phyloP scores from a whole-genome alignment of 1,140 invertebrate genomes.

The Alviniconcha marisindica region DNA sequence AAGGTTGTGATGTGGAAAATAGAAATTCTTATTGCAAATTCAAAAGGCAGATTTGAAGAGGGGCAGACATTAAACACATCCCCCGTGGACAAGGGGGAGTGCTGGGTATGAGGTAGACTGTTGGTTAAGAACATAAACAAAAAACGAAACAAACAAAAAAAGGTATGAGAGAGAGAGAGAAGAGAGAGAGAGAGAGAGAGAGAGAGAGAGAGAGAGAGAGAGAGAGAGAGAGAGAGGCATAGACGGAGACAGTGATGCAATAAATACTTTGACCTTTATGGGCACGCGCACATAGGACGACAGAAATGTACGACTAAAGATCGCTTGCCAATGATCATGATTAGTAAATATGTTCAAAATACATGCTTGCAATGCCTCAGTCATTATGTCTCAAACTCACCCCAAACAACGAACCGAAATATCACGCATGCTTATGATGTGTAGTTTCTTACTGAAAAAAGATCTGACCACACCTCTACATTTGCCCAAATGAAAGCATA shows the following conservation, averaged over 20 bases:
- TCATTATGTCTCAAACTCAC: no score
- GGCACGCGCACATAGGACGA: background rate
- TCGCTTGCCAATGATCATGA: no score
- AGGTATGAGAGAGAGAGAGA: constrained; percentile 2
- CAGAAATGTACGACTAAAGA: no score
- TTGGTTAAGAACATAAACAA: background rate
- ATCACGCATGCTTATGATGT: no score
- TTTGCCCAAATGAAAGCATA: no score
- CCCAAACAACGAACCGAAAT: no score
- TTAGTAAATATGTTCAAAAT: no score
- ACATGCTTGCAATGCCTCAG: no score
- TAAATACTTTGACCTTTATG: constrained; percentile 25
- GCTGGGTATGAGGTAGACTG: constrained; percentile 23
- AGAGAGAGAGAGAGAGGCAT: constrained; percentile 8
- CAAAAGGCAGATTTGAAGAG: constrained; percentile 26
- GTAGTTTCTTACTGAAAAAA: no score
- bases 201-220: constrained; percentile 16
- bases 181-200: background rate
- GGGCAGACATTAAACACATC: background rate
- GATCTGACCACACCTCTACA: no score
- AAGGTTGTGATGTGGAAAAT: constrained; percentile 8
- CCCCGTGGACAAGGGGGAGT: background rate
- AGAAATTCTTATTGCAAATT: constrained; percentile 28
- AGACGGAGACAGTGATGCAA: background rate
- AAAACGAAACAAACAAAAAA: no score